These are phyloP conservation scores for Echinometra lucunter DNA, from an alignment of 53 echinoderm and acorn worm species.

Conservation along the genomic window DNA sequence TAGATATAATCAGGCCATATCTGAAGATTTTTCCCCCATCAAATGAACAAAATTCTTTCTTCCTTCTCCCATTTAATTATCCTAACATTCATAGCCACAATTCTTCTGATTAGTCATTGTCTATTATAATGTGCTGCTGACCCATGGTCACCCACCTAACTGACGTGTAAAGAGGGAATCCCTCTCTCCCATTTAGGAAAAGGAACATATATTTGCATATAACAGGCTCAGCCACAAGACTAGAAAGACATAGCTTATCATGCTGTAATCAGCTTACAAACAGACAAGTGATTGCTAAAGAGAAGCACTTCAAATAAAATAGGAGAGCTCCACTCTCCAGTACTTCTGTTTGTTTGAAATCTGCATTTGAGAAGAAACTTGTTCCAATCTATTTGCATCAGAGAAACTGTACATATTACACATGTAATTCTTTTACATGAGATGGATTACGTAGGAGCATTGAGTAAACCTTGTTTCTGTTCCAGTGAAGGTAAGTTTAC, in stretches of 20 bases:
- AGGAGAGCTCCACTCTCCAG: background rate
- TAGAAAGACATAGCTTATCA: background rate
- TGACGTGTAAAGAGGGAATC: background rate
- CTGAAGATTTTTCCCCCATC: too few relatives aligned
- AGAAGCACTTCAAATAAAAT: background rate
- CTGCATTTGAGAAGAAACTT: constrained; percentile 3
- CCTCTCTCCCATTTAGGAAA: background rate
- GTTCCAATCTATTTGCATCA: background rate
- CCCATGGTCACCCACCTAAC: background rate
- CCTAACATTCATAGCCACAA: too few relatives aligned
- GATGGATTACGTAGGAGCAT: background rate
- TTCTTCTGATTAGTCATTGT: background rate
- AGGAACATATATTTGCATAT: background rate
- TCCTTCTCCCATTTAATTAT: too few relatives aligned
- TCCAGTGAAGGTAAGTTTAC: constrained; percentile 11
- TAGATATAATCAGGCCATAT: too few relatives aligned
- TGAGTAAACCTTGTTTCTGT: constrained; percentile 19
- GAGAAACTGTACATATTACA: too few relatives aligned
- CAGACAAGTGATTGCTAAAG: constrained; percentile 9
- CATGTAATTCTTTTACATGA: background rate
- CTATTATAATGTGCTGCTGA: too few relatives aligned
- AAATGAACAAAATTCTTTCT: too few relatives aligned
- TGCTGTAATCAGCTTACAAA: background rate
- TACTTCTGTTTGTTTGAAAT: constrained; percentile 6
- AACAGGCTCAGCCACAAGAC: background rate